Evolutionary conservation across 2,888 invertebrate species (phyloP).

Genomic region (Lithophane ornitopus): DNA sequence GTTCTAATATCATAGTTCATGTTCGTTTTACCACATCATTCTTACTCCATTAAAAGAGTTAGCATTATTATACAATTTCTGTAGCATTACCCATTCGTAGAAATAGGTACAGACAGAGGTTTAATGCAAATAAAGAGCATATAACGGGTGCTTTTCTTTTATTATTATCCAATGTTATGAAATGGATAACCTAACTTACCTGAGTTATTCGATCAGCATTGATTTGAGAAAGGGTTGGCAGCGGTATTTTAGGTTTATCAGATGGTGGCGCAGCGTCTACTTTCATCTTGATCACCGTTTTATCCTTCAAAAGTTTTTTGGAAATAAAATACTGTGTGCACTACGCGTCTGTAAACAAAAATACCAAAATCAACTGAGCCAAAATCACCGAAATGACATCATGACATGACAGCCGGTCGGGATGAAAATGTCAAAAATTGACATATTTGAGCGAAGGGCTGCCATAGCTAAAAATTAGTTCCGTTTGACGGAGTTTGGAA

Average conservation of each 20-base stretch:
- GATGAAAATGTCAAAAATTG: no score
- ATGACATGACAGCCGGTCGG: no score
- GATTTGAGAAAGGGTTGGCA: constrained; percentile 97
- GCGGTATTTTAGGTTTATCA: constrained; percentile 90
- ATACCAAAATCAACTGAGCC: neutral
- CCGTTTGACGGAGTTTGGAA: no score
- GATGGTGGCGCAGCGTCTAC: constrained; percentile 75
- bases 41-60: neutral
- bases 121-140: constrained; percentile 13
- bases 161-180: constrained; percentile 67
- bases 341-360: constrained; percentile 45
- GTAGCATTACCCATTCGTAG: neutral
- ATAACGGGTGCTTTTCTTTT: constrained; percentile 4
- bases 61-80: neutral
- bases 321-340: constrained; percentile 23
- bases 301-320: constrained; percentile 35
- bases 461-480: no score
- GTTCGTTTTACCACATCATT: neutral
- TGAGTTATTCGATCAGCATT: constrained; percentile 97
- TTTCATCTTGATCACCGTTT: constrained; percentile 77
- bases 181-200: constrained; percentile 89
- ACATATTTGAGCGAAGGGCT: no score
- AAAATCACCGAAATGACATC: no score
- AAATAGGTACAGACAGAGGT: neutral
- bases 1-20: neutral